Percentiles rank a stretch among this genome's conserved stretches.
phyloP scores from a whole-genome alignment of 1,140 invertebrate genomes.

The Apis laboriosa region DNA sequence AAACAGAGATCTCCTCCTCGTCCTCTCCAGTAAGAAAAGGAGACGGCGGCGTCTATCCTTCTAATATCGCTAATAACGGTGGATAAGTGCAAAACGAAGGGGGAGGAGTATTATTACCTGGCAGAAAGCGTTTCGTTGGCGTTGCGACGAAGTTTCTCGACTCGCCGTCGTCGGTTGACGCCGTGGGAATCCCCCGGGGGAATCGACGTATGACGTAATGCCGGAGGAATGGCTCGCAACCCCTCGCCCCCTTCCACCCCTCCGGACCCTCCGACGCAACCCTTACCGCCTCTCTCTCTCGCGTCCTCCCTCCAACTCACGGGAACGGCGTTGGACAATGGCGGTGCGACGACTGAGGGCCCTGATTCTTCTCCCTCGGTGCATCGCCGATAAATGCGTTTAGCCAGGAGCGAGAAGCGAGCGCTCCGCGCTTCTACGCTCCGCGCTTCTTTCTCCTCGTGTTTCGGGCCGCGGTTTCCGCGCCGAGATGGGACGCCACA shows the following conservation, averaged over 20 bases:
- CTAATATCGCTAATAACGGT: conserved; percentile 1
- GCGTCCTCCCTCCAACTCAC: conserved; percentile 36
- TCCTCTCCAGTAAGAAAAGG: neutral
- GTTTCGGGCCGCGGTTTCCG: neutral
- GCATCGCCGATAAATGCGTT: conserved; percentile 75
- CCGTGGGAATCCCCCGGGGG: conserved; percentile 62
- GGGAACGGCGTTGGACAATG: conserved; percentile 36
- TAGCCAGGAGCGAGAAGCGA: conserved; percentile 70
- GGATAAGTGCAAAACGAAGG: conserved; percentile 3
- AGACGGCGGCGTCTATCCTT: neutral
- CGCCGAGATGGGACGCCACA: neutral
- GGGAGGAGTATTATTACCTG: conserved; percentile 36
- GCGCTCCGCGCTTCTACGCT: conserved; percentile 47
- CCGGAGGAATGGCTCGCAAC: conserved; percentile 53
- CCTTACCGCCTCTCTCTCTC: conserved; percentile 41
- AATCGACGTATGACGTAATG: conserved; percentile 71
- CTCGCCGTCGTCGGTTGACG: conserved; percentile 56
- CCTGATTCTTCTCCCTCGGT: conserved; percentile 61
- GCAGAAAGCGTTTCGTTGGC: neutral
- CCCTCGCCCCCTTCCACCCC: conserved; percentile 39
- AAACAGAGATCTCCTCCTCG: neutral
- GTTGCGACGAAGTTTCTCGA: conserved; percentile 27
- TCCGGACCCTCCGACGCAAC: conserved; percentile 46
- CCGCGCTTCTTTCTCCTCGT: neutral
- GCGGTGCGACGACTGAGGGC: conserved; percentile 8